Evolutionary conservation across 92 coral and sea anemone species (phyloP), one percentile per base, ranked within the genome.

Genomic region (Porites divaricata): DNA sequence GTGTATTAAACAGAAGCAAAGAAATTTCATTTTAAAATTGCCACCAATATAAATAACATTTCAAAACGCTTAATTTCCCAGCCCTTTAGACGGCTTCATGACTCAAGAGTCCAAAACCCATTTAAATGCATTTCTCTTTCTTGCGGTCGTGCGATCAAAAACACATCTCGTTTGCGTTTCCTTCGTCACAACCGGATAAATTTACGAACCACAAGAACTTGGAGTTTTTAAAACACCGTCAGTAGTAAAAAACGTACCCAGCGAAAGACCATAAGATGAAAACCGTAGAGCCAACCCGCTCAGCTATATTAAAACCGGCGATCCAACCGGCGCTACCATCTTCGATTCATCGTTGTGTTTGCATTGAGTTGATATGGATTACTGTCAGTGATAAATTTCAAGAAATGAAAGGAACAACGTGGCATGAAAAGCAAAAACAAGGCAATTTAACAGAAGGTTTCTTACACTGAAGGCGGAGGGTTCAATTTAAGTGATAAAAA

Each of bases 141-240:
- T 58, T 80, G 85, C 76, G 85, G 77, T 80, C 67, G 54, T 57
- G 85, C 85, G 85, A 80, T 80, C 76, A 80, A 61, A 67, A 9
- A 56, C 62, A 49, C 63, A 13, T 8, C 4, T 35, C 67, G 20
- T 76, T 76, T 69, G 5, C 26, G 66, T 77, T 63, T 72, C 3
- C 76, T 52, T 72, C 26, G 23, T 49, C 35, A 35, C 45, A 35
- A 35, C 45, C 45, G 45, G 45, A 0, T 35, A 35, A 35, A 35
- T 35, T 28, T 28, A 3, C 26, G 56, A 57, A 69, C 35, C 16
- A 56, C 12, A 57, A 53, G 49, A 57, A 28, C 20, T 56, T 4
- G 22, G 22, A 12, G 25, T 17, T 26, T 68, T 4, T 22, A 26
- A 58, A 25, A 45, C 51, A 76, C 26, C 41, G 52, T 17, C 4